Base-by-base conservation (phyloP, 2,797 vertebrate species). In the Bovichtus diacanthus region DNA sequence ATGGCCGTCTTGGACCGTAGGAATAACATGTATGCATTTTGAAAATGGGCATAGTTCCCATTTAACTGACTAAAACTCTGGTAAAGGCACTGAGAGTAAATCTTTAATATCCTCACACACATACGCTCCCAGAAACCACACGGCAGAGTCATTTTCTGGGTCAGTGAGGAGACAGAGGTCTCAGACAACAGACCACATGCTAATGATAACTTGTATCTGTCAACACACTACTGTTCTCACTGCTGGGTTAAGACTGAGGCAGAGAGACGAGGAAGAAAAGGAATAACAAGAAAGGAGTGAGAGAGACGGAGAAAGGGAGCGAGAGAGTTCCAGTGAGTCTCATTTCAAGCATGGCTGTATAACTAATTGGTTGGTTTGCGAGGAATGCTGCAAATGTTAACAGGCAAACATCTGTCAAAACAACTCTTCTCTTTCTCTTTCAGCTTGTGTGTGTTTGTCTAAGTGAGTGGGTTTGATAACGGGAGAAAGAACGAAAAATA, bases 371-470 rank as follows among this genome's bases (percentile, higher is more conserved):
- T 84, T 31, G 73, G 86, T 90, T 83, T 80, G 51, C n/a, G 8
- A 82, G 86, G 80, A 89, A 88, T 87, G 91, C 86, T 84, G 69
- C 84, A 82, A 76, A 86, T 81, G 71, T 78, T 75, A 58, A 83
- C 74, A 74, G 74, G 56, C 84, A 60, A 83, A 83, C 87, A 70
- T 90, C 85, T 86, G 81, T 87, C 84, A 73, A 74, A 82, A 77
- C 84, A 59, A 54, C 78, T 78, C 62, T 34, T 19, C 64, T 78
- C 46, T 81, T 51, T 56, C 55, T 76, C 64, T 82, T 63, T 54
- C 75, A 64, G 78, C 80, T 61, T 63, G 51, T 85, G 65, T 85
- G 75, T 78, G 77, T 89, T 62, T 85, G 71, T 88, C 43, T 63
- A 41, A 71, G 76, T 31, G 64, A 63, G 63, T 47, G 64, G 60